These are phyloP conservation scores for Malthinus flaveolus DNA, from an alignment of 2,888 invertebrate species.

Conservation along the genomic window DNA sequence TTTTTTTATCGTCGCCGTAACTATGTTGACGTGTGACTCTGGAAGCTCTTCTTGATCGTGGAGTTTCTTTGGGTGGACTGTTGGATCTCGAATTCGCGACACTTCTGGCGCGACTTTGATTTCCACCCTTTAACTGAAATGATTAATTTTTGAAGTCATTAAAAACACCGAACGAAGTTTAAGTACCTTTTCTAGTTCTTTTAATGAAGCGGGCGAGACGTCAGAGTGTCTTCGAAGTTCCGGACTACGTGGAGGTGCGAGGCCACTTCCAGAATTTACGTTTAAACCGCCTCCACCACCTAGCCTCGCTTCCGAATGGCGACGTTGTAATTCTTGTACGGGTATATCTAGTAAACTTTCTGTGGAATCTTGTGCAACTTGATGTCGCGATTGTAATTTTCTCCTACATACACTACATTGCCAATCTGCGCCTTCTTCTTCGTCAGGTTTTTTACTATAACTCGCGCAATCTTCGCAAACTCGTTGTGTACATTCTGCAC, in stretches of 20 bases:
- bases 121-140: slow-evolving; percentile 68
- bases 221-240: slow-evolving; percentile 83
- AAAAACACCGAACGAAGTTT: background rate
- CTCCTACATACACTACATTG: slow-evolving; percentile 84
- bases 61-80: slow-evolving; percentile 57
- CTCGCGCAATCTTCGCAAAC: slow-evolving; percentile 94
- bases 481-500: slow-evolving; percentile 87
- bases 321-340: slow-evolving; percentile 75
- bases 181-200: slow-evolving; percentile 85
- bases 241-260: slow-evolving; percentile 84
- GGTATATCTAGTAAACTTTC: slow-evolving; percentile 82
- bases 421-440: slow-evolving; percentile 85
- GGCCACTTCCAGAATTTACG: slow-evolving; percentile 55
- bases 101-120: slow-evolving; percentile 61
- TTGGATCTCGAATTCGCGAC: slow-evolving; percentile 65
- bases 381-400: slow-evolving; percentile 76
- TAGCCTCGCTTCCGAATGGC: slow-evolving; percentile 78
- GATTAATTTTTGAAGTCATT: background rate
- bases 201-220: slow-evolving; percentile 83
- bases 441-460: slow-evolving; percentile 77
- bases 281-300: slow-evolving; percentile 61
- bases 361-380: slow-evolving; percentile 80
- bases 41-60: slow-evolving; percentile 63
- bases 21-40: slow-evolving; percentile 75
- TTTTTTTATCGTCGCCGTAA: slow-evolving; percentile 75